Evolutionary conservation across 2,797 vertebrate genomes (phyloP), one percentile per base, ranked within the genome.

Genomic region (Anguilla marmorata): DNA sequence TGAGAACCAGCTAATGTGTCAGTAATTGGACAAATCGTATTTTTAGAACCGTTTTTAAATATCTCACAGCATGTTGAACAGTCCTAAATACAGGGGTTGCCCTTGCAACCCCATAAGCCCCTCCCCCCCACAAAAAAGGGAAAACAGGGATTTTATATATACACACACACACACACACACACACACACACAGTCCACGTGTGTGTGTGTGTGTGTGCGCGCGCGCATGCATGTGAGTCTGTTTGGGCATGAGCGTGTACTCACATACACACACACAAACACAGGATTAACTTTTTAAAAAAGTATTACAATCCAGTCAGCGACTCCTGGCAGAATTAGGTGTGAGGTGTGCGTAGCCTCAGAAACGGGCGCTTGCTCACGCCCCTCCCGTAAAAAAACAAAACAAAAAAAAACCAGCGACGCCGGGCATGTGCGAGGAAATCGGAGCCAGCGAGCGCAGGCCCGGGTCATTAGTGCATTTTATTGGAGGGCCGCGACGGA

Each of bases 1-100:
- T 95, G 96, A 98, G 97, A 97, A 97, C 96, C 96, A 96, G 96
- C 95, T 95, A 97, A 97, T 94, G 96, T 95, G 96, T 94, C 94
- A 94, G 96, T 97, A 96, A 96, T 96, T 96, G 95, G 96, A 97
- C 92, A 96, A 96, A 94, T 90, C 2, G 91, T 94, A 91, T 94
- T 96, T 97, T 92, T 94, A 94, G 94, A 93, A 90, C 92, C 91
- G 93, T 88, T 90, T 94, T 93, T 91, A 92, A 94, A 94, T 93
- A 87, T 83, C 84, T 66, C 88, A 69, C 45, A 74, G 87, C 85
- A 30, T 76, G 86, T 87, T 88, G 37, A 54, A 27, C 48, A 37
- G 45, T 58, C 74, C 87, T 27, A 86, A 80, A 91, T 11, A 79
- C 82, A 45, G 86, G 85, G 87, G 86, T 88, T 16, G 37, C 83